Evolutionary conservation across 2,113 vertebrate genomes (phyloP).

Genomic region (Poeciliopsis retropinna): DNA sequence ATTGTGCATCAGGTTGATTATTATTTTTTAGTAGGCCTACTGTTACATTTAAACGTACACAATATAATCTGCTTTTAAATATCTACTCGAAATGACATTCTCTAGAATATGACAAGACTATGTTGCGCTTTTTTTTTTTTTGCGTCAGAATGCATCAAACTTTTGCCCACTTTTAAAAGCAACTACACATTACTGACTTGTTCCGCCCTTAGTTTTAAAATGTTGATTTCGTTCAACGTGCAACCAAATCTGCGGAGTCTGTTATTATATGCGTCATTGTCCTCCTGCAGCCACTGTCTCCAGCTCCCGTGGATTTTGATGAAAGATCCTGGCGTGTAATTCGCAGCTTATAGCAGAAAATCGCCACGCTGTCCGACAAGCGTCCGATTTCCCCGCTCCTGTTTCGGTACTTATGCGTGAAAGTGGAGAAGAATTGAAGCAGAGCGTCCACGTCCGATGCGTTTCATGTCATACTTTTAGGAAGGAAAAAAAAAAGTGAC

Average conservation of each 20-base stretch:
- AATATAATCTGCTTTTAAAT: neutral
- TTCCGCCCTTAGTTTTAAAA: no score
- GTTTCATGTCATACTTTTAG: neutral
- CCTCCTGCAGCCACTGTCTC: neutral
- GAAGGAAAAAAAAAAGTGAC: neutral
- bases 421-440: conserved; percentile 54
- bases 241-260: neutral
- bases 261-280: neutral
- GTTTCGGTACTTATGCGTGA: conserved; percentile 67
- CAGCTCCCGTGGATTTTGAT: neutral
- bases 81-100: no score
- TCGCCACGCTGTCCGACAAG: conserved; percentile 57
- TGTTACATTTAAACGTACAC: neutral
- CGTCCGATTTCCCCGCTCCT: conserved; percentile 60
- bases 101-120: no score
- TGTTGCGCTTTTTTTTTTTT: no score
- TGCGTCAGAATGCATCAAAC: no score
- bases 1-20: neutral
- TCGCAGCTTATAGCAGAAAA: conserved; percentile 51
- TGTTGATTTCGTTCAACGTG: no score
- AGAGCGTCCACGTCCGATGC: no score
- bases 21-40: neutral
- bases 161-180: no score
- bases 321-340: conserved; percentile 47
- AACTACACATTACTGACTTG: no score